Percentiles rank a stretch among this genome's conserved stretches.
Evolutionary conservation across 1,140 invertebrate species (phyloP).

Genomic region (Aphelenchoides avenae): DNA sequence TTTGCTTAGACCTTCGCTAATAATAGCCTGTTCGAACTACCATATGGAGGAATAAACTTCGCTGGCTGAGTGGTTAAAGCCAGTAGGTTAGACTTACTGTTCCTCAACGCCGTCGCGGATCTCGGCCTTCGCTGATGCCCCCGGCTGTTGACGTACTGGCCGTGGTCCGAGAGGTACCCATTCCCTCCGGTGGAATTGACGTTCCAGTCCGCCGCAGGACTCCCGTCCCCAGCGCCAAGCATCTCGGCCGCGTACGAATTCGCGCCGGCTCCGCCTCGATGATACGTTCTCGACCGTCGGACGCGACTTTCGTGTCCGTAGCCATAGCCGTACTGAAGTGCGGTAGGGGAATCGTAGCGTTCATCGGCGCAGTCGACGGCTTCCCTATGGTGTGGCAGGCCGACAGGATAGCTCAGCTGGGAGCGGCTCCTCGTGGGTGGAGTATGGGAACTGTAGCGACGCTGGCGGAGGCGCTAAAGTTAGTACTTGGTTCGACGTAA

Average conservation of each 20-base stretch:
- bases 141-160: constrained; percentile 10
- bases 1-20: no score
- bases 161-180: constrained; percentile 41
- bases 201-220: neutral
- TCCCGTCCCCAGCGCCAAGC: neutral
- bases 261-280: no score
- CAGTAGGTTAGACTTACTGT: no score
- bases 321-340: no score
- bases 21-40: no score
- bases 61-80: no score
- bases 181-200: constrained; percentile 5
- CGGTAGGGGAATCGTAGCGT: no score
- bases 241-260: no score
- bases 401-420: constrained; percentile 19
- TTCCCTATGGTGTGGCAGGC: neutral
- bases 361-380: constrained; percentile 3
- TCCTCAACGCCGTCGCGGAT: constrained; percentile 39
- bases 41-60: no score
- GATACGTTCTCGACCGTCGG: no score
- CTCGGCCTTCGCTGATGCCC: constrained; percentile 24
- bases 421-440: constrained; percentile 33
- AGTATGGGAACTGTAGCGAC: constrained; percentile 25
- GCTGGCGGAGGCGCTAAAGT: constrained; percentile 39
- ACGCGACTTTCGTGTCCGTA: no score
- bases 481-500: no score